Evolutionary conservation across 2,113 vertebrate genomes (phyloP), one percentile per base, ranked within the genome.

Genomic region (Mustela nigripes): DNA sequence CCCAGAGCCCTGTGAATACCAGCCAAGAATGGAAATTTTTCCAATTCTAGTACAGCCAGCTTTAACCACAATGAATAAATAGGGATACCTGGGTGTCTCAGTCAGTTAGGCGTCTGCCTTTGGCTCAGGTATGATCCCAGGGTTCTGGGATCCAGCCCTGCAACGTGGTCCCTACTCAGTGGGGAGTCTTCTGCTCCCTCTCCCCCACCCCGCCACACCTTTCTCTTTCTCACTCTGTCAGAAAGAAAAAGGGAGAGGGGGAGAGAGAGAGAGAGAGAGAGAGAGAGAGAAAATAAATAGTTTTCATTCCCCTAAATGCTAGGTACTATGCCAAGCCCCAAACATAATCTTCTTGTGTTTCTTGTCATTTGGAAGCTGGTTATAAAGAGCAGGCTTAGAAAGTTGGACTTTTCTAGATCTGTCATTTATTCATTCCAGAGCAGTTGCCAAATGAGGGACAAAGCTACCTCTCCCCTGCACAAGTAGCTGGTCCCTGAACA

Each of bases 231-330:
- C 60, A 62, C 24, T 26, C 60, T 62, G 24, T 62, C 53, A 56
- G 53, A 56, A 56, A 56, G 53, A 56, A 53, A 53, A 15, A 56
- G 16, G 18, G 53, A 56, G 53, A 56, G 53, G 16, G 53, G 16
- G 53, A 56, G 53, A 56, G 16, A 56, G 53, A 56, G 53, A 56
- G 53, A 53, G 53, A 15, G 50, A 56, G 53, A 56, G 16, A 16
- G 50, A 53, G 36, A 36, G 36, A 36, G 36, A 36, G 36, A 56
- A 56, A 91, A 63, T 80, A 63, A 69, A 71, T 84, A 88, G 67
- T 92, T 92, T 92, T 90, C 28, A 87, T 97, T 33, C 56, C 58
- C 67, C 50, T 82, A 89, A 90, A 74, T 76, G 5, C 14, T 93
- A 86, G 53, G 8, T 83, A 78, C 42, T 81, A 92, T 88, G 76